Evolutionary conservation across 37 sponge, comb jelly and placozoan species (phyloP).

Genomic region (Aplysina aerophoba): DNA sequence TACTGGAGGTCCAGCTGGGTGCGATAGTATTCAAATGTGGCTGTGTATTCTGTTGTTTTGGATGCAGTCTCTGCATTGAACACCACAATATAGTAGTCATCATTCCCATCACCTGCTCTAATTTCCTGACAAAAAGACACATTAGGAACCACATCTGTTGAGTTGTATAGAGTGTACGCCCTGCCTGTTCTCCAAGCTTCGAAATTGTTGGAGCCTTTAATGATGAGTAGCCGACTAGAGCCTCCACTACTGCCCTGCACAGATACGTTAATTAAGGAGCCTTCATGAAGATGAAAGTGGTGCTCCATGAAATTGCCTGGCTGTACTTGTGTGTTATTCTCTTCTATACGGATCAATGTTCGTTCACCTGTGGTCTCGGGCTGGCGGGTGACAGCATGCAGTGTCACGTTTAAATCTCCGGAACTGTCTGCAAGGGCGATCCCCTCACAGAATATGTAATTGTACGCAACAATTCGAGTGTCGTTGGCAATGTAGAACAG

Average conservation of each 20-base stretch:
- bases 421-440: neutral
- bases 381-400: constrained; percentile 3
- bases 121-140: too few species aligned
- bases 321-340: too few species aligned
- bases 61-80: neutral
- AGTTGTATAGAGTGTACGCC: neutral
- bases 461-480: constrained; percentile 1
- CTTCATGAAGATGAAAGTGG: constrained; percentile 25
- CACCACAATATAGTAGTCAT: constrained; percentile 12
- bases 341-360: too few species aligned
- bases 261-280: neutral
- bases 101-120: neutral
- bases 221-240: neutral
- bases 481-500: neutral
- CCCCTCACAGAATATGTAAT: constrained; percentile 13
- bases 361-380: neutral
- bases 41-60: neutral
- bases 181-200: constrained; percentile 15
- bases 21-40: neutral
- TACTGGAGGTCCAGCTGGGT: neutral
- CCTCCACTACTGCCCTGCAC: neutral
- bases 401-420: neutral
- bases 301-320: constrained; percentile 9
- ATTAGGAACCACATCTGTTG: too few species aligned
- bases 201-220: constrained; percentile 11